Conservation (phyloP, 2,113 vertebrate species). For the Dasyornis broadbenti region DNA sequence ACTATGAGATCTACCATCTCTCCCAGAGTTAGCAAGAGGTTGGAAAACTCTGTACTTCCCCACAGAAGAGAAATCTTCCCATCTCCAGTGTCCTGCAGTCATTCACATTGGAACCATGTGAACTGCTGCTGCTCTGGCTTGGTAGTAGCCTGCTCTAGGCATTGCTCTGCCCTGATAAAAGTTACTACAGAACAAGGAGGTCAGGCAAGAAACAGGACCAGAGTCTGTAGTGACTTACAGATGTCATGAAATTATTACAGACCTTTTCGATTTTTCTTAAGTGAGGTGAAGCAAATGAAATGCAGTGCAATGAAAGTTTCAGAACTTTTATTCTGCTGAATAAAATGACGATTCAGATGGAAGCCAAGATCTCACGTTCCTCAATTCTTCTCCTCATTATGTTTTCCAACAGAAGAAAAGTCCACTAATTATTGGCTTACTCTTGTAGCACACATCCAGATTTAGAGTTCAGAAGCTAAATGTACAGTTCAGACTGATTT, state of each 20-base stretch:
- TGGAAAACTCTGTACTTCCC: neutral
- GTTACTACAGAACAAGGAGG: neutral
- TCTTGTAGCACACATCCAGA: neutral
- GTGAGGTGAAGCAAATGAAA: too few species aligned
- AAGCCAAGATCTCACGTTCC: neutral
- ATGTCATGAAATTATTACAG: neutral
- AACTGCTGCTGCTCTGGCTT: neutral
- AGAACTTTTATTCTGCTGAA: neutral
- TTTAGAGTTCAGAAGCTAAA: neutral
- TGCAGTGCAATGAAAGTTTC: neutral
- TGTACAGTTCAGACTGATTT: neutral
- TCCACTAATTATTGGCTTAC: neutral
- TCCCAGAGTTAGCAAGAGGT: neutral
- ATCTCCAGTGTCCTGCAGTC: neutral
- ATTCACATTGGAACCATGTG: neutral
- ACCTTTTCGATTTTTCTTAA: neutral
- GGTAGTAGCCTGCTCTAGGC: neutral
- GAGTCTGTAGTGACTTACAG: neutral
- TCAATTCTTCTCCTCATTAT: neutral
- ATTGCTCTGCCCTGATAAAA: neutral
- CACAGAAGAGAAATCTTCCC: neutral
- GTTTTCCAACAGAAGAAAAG: neutral
- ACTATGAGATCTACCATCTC: neutral
- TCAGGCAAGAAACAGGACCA: neutral
- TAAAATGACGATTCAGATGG: neutral